Conservation (phyloP, 2,113 vertebrate genomes). For the Larimichthys crocea region DNA sequence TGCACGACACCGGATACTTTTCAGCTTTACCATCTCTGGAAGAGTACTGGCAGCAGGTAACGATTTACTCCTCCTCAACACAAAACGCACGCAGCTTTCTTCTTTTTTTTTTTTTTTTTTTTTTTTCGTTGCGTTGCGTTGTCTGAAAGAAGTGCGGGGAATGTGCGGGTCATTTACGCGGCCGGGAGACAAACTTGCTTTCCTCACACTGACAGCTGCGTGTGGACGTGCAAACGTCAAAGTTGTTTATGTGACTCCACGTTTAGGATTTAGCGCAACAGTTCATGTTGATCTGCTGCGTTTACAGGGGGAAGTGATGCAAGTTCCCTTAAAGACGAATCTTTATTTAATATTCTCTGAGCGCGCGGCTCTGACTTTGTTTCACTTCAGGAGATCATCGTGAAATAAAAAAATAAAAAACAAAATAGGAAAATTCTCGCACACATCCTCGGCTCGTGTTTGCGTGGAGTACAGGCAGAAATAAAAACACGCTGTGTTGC, state of each 20-base stretch:
- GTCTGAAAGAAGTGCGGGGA: no score
- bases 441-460: neutral
- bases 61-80: neutral
- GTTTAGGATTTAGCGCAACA: conserved; percentile 3
- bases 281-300: neutral
- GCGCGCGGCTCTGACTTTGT: neutral
- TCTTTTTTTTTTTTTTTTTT: no score
- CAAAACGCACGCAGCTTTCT: neutral
- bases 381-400: neutral
- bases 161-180: no score
- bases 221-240: conserved; percentile 38
- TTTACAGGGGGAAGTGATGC: conserved; percentile 47
- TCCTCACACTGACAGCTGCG: conserved; percentile 49
- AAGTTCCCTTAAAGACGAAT: conserved; percentile 48
- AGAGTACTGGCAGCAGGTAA: conserved; percentile 99
- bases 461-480: neutral
- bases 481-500: conserved; percentile 51
- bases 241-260: conserved; percentile 29
- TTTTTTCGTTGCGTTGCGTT: no score
- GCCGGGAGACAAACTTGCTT: no score
- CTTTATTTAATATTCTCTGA: neutral
- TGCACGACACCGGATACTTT: conserved; percentile 99
- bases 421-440: no score
- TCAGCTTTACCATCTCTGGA: conserved; percentile 97
- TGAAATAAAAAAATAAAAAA: no score